Conservation (phyloP, 2,797 vertebrate species). For the Acipenser ruthenus region DNA sequence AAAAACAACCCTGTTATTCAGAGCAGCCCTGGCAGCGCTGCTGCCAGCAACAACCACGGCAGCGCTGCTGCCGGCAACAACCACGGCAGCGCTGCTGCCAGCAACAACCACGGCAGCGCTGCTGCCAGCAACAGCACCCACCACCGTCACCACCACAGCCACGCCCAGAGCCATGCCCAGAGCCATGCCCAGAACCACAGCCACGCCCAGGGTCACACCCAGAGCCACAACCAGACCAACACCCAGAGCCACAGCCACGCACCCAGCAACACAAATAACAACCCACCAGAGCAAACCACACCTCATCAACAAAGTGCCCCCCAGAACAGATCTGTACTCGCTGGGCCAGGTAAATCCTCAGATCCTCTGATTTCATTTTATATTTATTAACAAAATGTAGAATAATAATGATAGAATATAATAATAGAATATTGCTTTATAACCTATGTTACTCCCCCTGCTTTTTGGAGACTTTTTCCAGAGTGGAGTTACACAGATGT, state of each 20-base stretch:
- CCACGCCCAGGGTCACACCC: constrained; percentile 23
- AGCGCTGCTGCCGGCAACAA: constrained; percentile 51
- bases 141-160: constrained; percentile 62
- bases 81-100: constrained; percentile 35
- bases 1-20: constrained; percentile 79
- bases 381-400: too few species aligned
- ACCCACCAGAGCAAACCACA: constrained; percentile 62
- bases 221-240: constrained; percentile 44
- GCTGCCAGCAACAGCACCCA: constrained; percentile 44
- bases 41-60: constrained; percentile 45
- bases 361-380: too few species aligned
- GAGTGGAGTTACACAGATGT: too few species aligned
- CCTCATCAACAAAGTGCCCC: constrained; percentile 71
- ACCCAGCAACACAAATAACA: constrained; percentile 58
- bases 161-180: constrained; percentile 53
- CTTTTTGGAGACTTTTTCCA: too few species aligned
- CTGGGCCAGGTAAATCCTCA: constrained; percentile 76
- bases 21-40: constrained; percentile 50
- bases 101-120: background rate
- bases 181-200: constrained; percentile 49
- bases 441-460: too few species aligned
- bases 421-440: too few species aligned
- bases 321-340: constrained; percentile 73
- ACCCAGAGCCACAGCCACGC: constrained; percentile 58
- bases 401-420: too few species aligned